Evolutionary conservation across 2,888 invertebrate genomes (phyloP), one percentile per base, ranked within the genome.

Genomic region (Acrobasis consociella): DNA sequence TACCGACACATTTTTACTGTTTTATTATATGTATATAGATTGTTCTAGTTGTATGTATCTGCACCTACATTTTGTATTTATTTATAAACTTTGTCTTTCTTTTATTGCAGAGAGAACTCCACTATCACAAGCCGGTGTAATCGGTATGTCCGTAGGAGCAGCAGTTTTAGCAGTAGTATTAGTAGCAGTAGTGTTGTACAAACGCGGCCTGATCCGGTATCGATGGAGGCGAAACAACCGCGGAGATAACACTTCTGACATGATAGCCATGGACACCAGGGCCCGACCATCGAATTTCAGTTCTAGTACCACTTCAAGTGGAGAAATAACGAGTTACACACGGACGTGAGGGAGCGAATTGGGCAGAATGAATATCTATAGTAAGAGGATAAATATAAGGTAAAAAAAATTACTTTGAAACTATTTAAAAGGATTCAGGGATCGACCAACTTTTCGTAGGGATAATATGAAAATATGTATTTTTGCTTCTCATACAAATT

Each of bases 101-200:
- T 66, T 72, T 70, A 55, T 66, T 67, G 22, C 73, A 70, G 73
- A 53, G 31, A 56, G 49, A 5, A 56, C 65, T 11, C 70, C 68
- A 2, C 70, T 67, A 5, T 77, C 75, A 7, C 78, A 64, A 63
- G 89, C 88, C 1, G 81, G 85, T 2, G 78, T 89, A 16, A 72
- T 81, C 9, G 89, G 87, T 0, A 80, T 83, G 78, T 68, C 75
- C 1, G 69, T 79, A 1, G 86, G 86, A 0, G 16, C 80, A 0
- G 62, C 69, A 0, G 65, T 73, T 0, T 55, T 89, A 8, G 64
- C 74, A 0, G 38, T 78, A 0, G 62, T 80, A 0, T 65, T 91
- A 8, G 76, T 67, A 2, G 82, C 78, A 10, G 69, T 74, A 5
- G 39, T 86, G 2, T 71, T 77, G 66, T 80, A 83, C 68, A 83